phyloP scores from a whole-genome alignment of 2,113 vertebrate species.

The Argyrosomus japonicus region DNA sequence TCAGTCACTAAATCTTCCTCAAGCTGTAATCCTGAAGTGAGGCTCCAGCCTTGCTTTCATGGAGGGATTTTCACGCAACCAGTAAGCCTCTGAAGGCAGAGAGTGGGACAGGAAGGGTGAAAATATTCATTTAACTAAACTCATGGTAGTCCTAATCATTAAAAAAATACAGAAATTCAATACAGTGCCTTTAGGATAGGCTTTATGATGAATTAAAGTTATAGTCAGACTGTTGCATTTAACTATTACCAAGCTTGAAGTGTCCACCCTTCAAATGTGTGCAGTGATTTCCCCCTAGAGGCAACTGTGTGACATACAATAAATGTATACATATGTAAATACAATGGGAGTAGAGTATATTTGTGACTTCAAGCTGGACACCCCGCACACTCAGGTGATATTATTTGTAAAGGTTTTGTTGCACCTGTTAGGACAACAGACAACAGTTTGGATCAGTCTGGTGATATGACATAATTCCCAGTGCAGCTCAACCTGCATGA shows the following conservation, averaged over 20 bases:
- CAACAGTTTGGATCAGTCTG: neutral
- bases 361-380: neutral
- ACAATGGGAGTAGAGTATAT: neutral
- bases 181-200: neutral
- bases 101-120: slow-evolving; percentile 7
- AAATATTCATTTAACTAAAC: slow-evolving; percentile 18
- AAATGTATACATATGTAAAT: neutral
- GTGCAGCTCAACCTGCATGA: neutral
- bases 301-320: slow-evolving; percentile 28
- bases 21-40: slow-evolving; percentile 87
- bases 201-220: neutral
- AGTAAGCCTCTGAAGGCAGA: slow-evolving; percentile 69
- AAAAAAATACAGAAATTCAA: neutral
- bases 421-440: neutral
- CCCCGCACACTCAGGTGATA: neutral
- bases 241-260: slow-evolving; percentile 4
- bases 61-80: slow-evolving; percentile 85
- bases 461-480: neutral
- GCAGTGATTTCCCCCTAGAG: slow-evolving; percentile 63
- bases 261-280: slow-evolving; percentile 6
- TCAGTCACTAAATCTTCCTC: slow-evolving; percentile 87
- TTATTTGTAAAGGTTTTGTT: neutral
- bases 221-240: neutral
- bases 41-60: slow-evolving; percentile 74
- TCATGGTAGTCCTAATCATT: neutral